Base-by-base conservation (phyloP, 2,888 invertebrate species). In the Acrobasis suavella region DNA sequence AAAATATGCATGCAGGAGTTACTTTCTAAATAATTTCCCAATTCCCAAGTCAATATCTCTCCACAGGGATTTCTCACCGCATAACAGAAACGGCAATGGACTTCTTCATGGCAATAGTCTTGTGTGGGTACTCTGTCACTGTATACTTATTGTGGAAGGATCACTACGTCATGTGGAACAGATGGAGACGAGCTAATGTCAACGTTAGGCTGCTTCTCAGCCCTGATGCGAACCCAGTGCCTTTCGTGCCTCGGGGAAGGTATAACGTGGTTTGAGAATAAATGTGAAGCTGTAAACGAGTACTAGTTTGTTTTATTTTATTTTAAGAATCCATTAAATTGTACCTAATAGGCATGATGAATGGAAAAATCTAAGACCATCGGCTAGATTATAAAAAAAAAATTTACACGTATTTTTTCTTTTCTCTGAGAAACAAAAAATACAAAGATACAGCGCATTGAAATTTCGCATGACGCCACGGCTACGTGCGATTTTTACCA, bases 121-220 rank as follows among this genome's bases (percentile, higher is more conserved):
- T 94, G 7, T 87, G 94, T 62, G 95, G 95, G 0, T 96, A 95
- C 76, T 80, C 93, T 0, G 91, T 94, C 16, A 95, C 95, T 0
- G 91, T 95, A 7, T 95, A 95, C 78, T 82, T 95, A 37, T 85
- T 95, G 9, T 91, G 94, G 81, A 94, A 94, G 79, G 95, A 95
- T 73, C 95, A 95, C 72, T 91, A 95, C 72, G 87, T 93, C 15
- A 94, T 95, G 73, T 96, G 96, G 95, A 95, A 95, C 76, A 89
- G 93, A 52, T 96, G 95, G 95, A 93, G 95, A 84, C 92, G 93
- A 46, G 93, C 93, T 60, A 94, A 95, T 49, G 94, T 95, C 17
- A 94, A 95, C 75, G 94, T 95, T 52, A 89, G 94, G 56, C 82
- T 95, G 15, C 80, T 95, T 16, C 82, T 94, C 71, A 89, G 93